A percentile compares a stretch with the other conserved stretches of the same genome.
These are phyloP conservation scores for Neelides sp. DNA, from an alignment of 1,140 invertebrate species.

Conservation along the genomic window DNA sequence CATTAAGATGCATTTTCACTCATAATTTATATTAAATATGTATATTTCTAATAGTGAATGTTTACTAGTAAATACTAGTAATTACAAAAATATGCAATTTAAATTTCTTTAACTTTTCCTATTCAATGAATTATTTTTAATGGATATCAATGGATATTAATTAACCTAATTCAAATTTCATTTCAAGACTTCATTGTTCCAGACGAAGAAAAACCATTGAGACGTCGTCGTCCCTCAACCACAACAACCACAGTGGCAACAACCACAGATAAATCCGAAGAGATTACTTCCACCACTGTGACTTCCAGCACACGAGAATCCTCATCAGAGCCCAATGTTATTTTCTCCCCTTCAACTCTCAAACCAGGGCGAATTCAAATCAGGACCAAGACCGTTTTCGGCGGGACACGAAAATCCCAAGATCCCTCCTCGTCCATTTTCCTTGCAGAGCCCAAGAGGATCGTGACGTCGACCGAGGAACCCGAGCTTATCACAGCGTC, in stretches of 20 bases:
- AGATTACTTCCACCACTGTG: not conserved
- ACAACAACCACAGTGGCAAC: constrained; percentile 3
- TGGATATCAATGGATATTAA: too few species aligned
- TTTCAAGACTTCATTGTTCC: too few species aligned
- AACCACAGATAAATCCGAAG: constrained; percentile 2
- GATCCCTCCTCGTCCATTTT: not conserved
- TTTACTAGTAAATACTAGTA: too few species aligned
- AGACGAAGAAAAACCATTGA: too few species aligned
- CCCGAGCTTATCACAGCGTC: constrained; percentile 24
- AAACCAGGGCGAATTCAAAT: not conserved
- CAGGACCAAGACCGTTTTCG: constrained; percentile 4
- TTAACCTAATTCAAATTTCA: too few species aligned
- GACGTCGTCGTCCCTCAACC: too few species aligned
- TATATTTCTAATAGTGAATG: too few species aligned
- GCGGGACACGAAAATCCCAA: constrained; percentile 3
- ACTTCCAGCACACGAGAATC: not conserved
- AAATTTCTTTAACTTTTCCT: too few species aligned
- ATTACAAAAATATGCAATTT: too few species aligned
- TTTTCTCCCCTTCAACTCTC: constrained; percentile 9
- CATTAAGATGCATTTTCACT: too few species aligned
- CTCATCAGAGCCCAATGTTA: constrained; percentile 1
- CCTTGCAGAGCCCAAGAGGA: not conserved
- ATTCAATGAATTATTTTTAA: too few species aligned
- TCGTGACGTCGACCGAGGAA: constrained; percentile 12
- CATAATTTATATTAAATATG: too few species aligned